Conservation (phyloP, 2,888 invertebrate species). For the Eucera pruinosa region DNA sequence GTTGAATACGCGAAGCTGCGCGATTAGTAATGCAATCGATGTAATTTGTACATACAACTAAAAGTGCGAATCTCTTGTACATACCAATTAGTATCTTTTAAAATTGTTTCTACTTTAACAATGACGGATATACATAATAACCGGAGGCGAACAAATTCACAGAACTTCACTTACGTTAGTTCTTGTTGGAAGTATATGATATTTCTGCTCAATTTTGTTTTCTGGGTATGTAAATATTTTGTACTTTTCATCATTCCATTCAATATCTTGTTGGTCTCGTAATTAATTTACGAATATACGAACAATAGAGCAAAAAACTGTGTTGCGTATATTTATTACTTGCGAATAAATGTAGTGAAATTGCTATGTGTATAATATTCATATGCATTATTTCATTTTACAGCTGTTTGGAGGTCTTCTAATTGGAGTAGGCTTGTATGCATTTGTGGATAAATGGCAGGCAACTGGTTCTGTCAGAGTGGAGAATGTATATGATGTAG, state of each 20-base stretch:
- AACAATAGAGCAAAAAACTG: neutral
- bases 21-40: constrained; percentile 17
- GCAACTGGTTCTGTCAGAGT: constrained; percentile 93
- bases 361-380: too few relatives aligned
- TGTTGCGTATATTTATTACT: neutral
- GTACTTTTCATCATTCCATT: neutral
- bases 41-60: constrained; percentile 45
- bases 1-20: constrained; percentile 49
- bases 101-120: constrained; percentile 24
- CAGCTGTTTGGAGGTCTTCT: constrained; percentile 95
- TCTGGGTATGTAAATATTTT: constrained; percentile 90
- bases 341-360: neutral
- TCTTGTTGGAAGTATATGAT: constrained; percentile 95
- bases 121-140: constrained; percentile 85
- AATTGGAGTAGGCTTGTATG: constrained; percentile 95
- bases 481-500: constrained; percentile 95
- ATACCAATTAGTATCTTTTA: constrained; percentile 39
- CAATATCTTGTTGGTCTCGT: neutral
- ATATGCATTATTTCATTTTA: constrained; percentile 77
- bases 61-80: constrained; percentile 29
- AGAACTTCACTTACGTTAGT: constrained; percentile 93
- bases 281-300: constrained; percentile 1
- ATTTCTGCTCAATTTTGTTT: constrained; percentile 94
- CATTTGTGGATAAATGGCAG: constrained; percentile 97
- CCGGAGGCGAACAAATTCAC: constrained; percentile 87